phyloP scores from a whole-genome alignment of 1,140 invertebrate species.

The Hydropsyche tenuis region DNA sequence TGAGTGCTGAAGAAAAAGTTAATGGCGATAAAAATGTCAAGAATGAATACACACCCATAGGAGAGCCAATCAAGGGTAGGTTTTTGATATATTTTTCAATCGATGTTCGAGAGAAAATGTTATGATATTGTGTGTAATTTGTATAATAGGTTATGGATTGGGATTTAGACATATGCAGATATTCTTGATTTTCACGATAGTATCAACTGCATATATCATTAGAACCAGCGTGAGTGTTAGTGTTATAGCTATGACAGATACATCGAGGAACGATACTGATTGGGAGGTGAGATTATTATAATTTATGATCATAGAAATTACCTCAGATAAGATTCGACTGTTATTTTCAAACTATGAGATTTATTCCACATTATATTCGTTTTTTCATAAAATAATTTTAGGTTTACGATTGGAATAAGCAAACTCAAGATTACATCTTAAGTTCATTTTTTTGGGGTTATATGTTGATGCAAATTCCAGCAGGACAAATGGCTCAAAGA shows the following conservation, averaged over 20 bases:
- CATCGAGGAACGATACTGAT: conserved; percentile 50
- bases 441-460: conserved; percentile 47
- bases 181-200: conserved; percentile 67
- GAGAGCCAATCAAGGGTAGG: neutral
- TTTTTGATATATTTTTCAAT: neutral
- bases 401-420: conserved; percentile 46
- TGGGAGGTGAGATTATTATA: conserved; percentile 52
- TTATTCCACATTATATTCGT: neutral
- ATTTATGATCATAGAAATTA: no score
- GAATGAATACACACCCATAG: neutral
- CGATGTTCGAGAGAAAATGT: no score
- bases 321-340: no score
- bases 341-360: neutral
- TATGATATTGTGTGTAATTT: no score
- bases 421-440: conserved; percentile 40
- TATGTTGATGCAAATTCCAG: conserved; percentile 40
- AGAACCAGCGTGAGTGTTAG: conserved; percentile 75
- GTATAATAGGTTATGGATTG: conserved; percentile 52
- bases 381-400: conserved; percentile 17
- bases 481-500: conserved; percentile 35
- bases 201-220: conserved; percentile 69
- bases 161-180: conserved; percentile 72
- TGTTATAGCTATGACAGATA: conserved; percentile 74
- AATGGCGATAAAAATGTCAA: no score
- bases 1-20: no score